Conservation (phyloP, 1,140 invertebrate species). For the Philotrypesis tridentata region DNA sequence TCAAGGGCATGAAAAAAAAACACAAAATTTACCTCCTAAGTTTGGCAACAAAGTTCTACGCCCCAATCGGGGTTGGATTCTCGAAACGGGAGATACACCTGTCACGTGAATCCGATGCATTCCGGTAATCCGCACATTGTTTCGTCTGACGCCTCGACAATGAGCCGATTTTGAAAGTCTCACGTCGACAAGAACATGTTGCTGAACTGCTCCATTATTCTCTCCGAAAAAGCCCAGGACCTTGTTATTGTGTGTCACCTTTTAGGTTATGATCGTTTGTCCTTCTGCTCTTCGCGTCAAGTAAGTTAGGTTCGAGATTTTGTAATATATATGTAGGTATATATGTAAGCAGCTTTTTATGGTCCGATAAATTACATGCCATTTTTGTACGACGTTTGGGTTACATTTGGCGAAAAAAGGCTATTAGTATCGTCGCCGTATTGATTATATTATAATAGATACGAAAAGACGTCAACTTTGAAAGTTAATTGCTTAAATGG, state of each 20-base stretch:
- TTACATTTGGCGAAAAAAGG: too few relatives aligned
- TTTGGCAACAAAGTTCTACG: slow-evolving; percentile 6
- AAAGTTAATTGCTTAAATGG: too few relatives aligned
- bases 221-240: background rate
- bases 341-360: too few relatives aligned
- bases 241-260: slow-evolving; percentile 1
- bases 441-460: too few relatives aligned
- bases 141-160: background rate
- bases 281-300: too few relatives aligned
- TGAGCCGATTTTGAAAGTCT: background rate
- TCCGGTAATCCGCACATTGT: slow-evolving; percentile 26
- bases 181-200: background rate
- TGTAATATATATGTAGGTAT: too few relatives aligned
- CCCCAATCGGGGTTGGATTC: background rate
- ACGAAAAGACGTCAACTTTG: too few relatives aligned
- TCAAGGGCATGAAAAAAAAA: background rate
- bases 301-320: too few relatives aligned
- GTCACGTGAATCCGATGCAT: slow-evolving; percentile 25
- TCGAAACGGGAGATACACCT: background rate
- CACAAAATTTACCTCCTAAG: slow-evolving; percentile 18
- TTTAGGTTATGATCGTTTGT: background rate
- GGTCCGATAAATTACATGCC: too few relatives aligned
- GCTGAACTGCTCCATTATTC: background rate
- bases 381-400: too few relatives aligned
- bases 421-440: too few relatives aligned